Evolutionary conservation across 2,888 invertebrate species (phyloP).

Genomic region (Plutella xylostella): DNA sequence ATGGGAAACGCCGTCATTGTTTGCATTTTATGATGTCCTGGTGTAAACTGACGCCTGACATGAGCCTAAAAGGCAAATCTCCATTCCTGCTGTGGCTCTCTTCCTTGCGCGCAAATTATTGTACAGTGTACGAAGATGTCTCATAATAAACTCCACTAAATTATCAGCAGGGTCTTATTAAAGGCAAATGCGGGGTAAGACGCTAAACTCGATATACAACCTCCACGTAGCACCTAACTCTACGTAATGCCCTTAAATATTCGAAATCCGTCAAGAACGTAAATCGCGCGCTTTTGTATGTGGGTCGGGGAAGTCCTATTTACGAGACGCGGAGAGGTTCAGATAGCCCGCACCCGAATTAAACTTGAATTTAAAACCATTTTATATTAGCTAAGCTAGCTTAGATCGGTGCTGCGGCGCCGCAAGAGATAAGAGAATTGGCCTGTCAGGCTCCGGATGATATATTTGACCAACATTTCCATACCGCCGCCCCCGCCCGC

Average conservation of each 20-base stretch:
- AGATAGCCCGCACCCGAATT: conserved; percentile 58
- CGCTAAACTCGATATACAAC: conserved; percentile 3
- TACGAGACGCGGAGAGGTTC: conserved; percentile 50
- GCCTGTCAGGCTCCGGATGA: conserved; percentile 89
- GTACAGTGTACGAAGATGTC: not conserved
- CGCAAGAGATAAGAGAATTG: conserved; percentile 86
- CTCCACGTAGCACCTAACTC: conserved; percentile 27
- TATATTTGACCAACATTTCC: conserved; percentile 92
- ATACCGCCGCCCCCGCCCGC: conserved; percentile 61
- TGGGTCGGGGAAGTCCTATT: conserved; percentile 43
- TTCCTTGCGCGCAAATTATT: too few relatives aligned
- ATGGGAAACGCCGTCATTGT: conserved; percentile 69
- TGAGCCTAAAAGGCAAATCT: conserved; percentile 19
- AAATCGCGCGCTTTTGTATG: conserved; percentile 62
- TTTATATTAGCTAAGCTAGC: conserved; percentile 71
- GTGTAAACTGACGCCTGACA: conserved; percentile 51
- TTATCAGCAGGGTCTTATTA: not conserved
- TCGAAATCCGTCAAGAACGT: conserved; percentile 63
- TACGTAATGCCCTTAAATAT: conserved; percentile 51
- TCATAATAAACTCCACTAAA: not conserved
- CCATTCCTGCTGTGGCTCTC: not conserved
- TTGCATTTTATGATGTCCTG: conserved; percentile 67
- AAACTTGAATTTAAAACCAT: conserved; percentile 71
- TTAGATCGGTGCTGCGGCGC: conserved; percentile 69
- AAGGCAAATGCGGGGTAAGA: conserved; percentile 1